Evolutionary conservation across 1,140 invertebrate genomes (phyloP).

Genomic region (Drosophila subobscura): DNA sequence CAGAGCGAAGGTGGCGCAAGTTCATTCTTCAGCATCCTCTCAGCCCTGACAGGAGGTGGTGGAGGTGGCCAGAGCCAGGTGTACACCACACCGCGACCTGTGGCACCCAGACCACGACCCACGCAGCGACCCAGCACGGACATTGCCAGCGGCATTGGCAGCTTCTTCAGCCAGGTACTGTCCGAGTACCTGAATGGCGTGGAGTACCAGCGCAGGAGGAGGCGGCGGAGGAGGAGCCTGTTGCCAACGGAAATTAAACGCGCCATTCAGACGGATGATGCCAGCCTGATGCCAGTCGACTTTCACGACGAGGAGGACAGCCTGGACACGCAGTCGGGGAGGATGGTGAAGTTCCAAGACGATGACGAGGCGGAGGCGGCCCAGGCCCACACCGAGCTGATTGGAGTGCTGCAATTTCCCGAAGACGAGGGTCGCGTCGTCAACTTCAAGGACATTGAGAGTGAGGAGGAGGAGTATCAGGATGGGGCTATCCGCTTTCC

Average conservation of each 20-base stretch:
- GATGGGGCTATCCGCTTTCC: conserved; percentile 64
- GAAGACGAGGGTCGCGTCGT: conserved; percentile 56
- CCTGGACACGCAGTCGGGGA: conserved; percentile 61
- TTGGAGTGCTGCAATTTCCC: conserved; percentile 70
- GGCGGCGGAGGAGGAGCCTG: conserved; percentile 53
- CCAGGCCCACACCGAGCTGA: conserved; percentile 65
- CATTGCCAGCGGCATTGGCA: conserved; percentile 75
- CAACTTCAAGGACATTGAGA: conserved; percentile 61
- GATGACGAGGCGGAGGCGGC: conserved; percentile 64
- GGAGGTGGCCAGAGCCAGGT: conserved; percentile 30
- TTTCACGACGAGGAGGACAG: conserved; percentile 76
- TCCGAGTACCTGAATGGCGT: conserved; percentile 77
- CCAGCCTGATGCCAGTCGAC: conserved; percentile 54
- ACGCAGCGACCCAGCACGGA: conserved; percentile 66
- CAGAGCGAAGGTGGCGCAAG: conserved; percentile 49
- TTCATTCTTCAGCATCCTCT: conserved; percentile 73
- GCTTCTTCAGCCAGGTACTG: conserved; percentile 74
- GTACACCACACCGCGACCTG: conserved; percentile 46
- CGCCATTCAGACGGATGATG: conserved; percentile 48
- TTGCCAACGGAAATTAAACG: conserved; percentile 64
- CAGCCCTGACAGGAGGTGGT: conserved; percentile 69
- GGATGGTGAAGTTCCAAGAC: conserved; percentile 62
- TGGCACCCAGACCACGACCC: conserved; percentile 31
- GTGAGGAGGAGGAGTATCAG: conserved; percentile 29
- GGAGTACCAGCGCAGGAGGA: conserved; percentile 61